phyloP scores from a whole-genome alignment of 2,888 invertebrate genomes.

The Tetragnatha montana region DNA sequence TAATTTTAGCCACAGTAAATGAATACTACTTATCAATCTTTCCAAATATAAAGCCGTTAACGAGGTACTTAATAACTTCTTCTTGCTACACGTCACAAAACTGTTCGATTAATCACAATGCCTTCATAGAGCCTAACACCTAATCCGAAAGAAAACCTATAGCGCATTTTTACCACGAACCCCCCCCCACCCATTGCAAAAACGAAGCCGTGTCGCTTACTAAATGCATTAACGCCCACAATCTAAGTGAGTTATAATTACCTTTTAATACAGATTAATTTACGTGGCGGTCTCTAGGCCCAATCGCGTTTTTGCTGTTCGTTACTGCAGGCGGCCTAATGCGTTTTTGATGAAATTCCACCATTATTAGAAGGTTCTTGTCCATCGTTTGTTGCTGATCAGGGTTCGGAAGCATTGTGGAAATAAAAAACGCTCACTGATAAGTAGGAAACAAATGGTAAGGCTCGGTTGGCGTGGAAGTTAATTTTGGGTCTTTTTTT shows the following conservation, averaged over 20 bases:
- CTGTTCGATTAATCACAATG: neutral
- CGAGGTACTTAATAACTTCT: neutral
- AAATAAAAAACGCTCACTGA: neutral
- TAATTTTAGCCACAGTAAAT: neutral
- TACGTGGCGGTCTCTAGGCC: constrained; percentile 33
- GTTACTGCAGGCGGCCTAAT: constrained; percentile 50
- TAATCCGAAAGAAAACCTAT: neutral
- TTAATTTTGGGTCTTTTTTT: neutral
- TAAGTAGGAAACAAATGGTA: neutral
- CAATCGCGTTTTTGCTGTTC: constrained; percentile 46
- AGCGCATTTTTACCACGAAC: neutral
- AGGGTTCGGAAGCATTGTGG: neutral
- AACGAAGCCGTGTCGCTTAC: constrained; percentile 27
- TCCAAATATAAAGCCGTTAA: neutral
- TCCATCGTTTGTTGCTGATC: constrained; percentile 26
- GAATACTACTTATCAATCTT: neutral
- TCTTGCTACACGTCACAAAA: neutral
- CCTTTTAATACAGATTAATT: constrained; percentile 67
- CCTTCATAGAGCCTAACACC: neutral
- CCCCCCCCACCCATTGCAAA: neutral
- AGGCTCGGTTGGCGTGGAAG: neutral
- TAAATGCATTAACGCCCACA: constrained; percentile 36
- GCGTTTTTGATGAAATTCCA: constrained; percentile 63
- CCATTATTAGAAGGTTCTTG: constrained; percentile 49
- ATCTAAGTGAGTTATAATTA: constrained; percentile 60